Conservation (phyloP, 2,113 vertebrate genomes). For the Campylomormyrus tamandua region DNA sequence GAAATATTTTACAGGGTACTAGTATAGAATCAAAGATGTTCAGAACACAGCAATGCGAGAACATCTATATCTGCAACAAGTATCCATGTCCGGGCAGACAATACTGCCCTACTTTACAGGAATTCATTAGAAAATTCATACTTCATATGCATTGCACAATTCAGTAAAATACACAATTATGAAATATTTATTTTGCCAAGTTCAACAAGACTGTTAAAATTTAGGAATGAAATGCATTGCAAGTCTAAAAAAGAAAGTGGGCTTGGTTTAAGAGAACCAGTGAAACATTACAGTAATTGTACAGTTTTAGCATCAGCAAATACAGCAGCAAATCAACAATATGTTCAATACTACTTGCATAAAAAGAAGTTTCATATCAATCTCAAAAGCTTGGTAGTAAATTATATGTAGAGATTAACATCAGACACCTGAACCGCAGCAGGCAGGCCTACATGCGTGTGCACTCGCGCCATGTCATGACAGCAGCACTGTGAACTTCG, state of each 20-base stretch:
- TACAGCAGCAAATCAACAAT: conserved; percentile 21
- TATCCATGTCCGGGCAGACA: background rate
- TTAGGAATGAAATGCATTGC: background rate
- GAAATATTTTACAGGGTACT: background rate
- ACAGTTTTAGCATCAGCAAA: conserved; percentile 37
- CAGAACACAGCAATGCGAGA: background rate
- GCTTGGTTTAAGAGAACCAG: conserved; percentile 25
- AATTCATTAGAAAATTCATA: background rate
- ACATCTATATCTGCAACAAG: background rate
- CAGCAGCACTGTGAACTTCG: background rate
- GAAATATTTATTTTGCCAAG: background rate
- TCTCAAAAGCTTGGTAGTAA: conserved; percentile 39
- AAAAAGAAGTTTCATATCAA: conserved; percentile 38
- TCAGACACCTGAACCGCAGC: background rate
- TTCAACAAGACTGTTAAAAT: conserved; percentile 2
- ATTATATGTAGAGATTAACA: conserved; percentile 32
- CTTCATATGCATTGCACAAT: background rate
- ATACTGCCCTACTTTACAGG: background rate
- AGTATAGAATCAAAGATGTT: background rate
- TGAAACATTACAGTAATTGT: conserved; percentile 31
- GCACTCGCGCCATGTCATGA: background rate
- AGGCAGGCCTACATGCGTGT: background rate
- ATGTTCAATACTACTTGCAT: conserved; percentile 34
- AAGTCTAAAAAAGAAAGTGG: conserved; percentile 23
- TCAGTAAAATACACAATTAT: conserved; percentile 9